Evolutionary conservation across 2,888 invertebrate species (phyloP).

Genomic region (Scaptomyza flava): DNA sequence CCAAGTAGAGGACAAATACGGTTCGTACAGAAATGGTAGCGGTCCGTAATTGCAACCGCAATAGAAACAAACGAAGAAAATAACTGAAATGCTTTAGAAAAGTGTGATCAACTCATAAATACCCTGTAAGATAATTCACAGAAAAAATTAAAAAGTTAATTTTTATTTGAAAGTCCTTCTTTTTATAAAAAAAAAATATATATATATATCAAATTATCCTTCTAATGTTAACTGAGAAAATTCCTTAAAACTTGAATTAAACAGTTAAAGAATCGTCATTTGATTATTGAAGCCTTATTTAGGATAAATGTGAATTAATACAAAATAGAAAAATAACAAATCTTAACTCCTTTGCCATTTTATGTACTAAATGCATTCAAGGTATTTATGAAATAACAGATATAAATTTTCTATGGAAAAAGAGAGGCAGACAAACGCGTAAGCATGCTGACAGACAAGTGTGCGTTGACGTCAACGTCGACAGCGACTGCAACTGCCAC

Average conservation of each 20-base stretch:
- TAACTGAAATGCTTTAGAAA: conserved; percentile 2
- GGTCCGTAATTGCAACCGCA: conserved; percentile 34
- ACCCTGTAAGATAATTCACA: neutral
- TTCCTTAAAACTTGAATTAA: no score
- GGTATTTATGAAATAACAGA: conserved; percentile 59
- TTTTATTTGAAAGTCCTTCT: no score
- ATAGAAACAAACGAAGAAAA: conserved; percentile 42
- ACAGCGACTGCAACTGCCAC: conserved; percentile 6
- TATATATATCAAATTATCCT: no score
- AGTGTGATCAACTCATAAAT: neutral
- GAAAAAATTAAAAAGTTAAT: no score
- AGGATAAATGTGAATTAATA: no score
- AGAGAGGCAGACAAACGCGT: conserved; percentile 50
- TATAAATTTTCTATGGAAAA: conserved; percentile 68
- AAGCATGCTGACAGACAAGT: conserved; percentile 66
- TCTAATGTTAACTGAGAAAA: no score
- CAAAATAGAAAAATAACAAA: no score
- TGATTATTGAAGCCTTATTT: no score
- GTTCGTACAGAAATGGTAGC: conserved; percentile 51
- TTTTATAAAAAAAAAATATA: no score
- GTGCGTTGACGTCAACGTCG: conserved; percentile 50
- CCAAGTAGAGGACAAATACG: conserved; percentile 54
- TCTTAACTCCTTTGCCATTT: neutral
- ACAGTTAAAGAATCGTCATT: no score
- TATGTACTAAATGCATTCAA: conserved; percentile 2